Evolutionary conservation across 2,888 invertebrate species (phyloP).

Genomic region (Marasmarcha lunaedactyla): DNA sequence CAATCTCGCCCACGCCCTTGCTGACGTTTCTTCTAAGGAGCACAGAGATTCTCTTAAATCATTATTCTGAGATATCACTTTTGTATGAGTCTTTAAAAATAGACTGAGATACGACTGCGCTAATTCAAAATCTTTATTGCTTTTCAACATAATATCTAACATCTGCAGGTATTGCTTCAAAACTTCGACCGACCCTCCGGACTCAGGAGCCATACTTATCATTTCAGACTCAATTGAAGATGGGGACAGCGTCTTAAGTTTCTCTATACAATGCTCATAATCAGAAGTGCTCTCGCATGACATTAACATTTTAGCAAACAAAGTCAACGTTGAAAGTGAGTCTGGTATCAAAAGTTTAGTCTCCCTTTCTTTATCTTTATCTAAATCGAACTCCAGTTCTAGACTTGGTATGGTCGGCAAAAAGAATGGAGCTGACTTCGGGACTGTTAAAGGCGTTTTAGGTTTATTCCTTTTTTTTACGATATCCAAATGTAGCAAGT

Average conservation of each 20-base stretch:
- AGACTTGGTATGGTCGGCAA: slow-evolving; percentile 90
- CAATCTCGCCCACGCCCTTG: slow-evolving; percentile 74
- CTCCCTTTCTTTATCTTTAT: slow-evolving; percentile 43
- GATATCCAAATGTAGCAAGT: slow-evolving; percentile 86
- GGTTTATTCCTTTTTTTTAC: slow-evolving; percentile 93
- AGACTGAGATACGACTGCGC: slow-evolving; percentile 90
- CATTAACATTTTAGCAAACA: slow-evolving; percentile 75
- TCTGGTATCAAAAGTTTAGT: slow-evolving; percentile 70
- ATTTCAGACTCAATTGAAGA: slow-evolving; percentile 91
- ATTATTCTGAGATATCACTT: slow-evolving; percentile 65
- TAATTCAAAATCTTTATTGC: slow-evolving; percentile 88
- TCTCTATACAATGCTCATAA: slow-evolving; percentile 70
- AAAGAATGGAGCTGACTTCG: slow-evolving; percentile 95
- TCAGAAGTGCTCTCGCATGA: slow-evolving; percentile 54
- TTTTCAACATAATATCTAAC: slow-evolving; percentile 76
- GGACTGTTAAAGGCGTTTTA: slow-evolving; percentile 82
- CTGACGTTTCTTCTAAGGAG: slow-evolving; percentile 70
- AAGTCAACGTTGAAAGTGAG: slow-evolving; percentile 74
- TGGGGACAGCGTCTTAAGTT: slow-evolving; percentile 79
- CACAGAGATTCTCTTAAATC: slow-evolving; percentile 66
- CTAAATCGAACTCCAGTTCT: slow-evolving; percentile 83
- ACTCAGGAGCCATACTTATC: slow-evolving; percentile 79
- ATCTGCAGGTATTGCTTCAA: slow-evolving; percentile 84
- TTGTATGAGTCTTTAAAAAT: slow-evolving; percentile 85
- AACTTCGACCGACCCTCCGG: slow-evolving; percentile 76